Conservation (phyloP, 2,888 invertebrate species). For the Leptinotarsa tumamoca region DNA sequence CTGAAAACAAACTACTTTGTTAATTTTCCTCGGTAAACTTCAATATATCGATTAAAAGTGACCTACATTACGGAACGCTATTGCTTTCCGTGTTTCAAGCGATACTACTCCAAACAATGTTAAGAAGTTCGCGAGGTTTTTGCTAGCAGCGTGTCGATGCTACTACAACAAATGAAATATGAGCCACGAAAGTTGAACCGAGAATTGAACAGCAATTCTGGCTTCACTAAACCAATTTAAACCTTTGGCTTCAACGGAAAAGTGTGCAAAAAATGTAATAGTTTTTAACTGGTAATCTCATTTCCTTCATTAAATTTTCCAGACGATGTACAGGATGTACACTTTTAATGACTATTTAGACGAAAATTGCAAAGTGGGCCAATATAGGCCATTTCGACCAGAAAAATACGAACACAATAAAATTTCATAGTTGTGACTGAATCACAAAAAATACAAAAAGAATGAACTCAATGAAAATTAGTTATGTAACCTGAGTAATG, state of each 20-base stretch:
- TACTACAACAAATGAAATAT: neutral
- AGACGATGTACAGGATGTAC: too few species aligned
- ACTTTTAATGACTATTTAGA: neutral
- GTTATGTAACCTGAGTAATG: too few species aligned
- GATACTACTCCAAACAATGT: slow-evolving; percentile 21
- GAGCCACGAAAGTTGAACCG: neutral
- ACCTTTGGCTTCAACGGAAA: neutral
- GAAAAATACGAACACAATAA: too few species aligned
- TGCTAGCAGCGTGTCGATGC: slow-evolving; percentile 6
- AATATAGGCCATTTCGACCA: too few species aligned
- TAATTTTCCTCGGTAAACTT: slow-evolving; percentile 13
- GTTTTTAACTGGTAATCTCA: neutral
- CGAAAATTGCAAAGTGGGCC: neutral
- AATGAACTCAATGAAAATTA: too few species aligned
- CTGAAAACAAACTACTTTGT: slow-evolving; percentile 8
- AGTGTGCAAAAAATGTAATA: too few species aligned
- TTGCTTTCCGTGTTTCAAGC: slow-evolving; percentile 19
- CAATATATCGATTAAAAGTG: slow-evolving; percentile 23
- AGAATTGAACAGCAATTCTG: neutral
- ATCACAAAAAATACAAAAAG: too few species aligned
- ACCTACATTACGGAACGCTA: slow-evolving; percentile 22
- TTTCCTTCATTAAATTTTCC: too few species aligned
- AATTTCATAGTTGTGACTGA: too few species aligned
- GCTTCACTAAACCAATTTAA: slow-evolving; percentile 1
- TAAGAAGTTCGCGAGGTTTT: slow-evolving; percentile 17